Conservation (phyloP, 1,140 invertebrate species). For the Rhagoletis pomonella region DNA sequence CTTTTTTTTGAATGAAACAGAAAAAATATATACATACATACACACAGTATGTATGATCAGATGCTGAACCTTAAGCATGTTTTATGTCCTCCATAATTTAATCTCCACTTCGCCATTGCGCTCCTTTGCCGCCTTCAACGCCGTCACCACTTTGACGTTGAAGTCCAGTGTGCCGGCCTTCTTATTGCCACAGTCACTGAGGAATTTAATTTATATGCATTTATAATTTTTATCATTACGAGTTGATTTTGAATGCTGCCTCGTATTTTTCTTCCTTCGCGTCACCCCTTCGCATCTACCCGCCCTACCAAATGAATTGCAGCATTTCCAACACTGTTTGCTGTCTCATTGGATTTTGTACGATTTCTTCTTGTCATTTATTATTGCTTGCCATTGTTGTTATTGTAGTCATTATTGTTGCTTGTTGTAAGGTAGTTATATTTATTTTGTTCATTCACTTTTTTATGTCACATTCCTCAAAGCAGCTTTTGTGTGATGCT, state of each 20-base stretch:
- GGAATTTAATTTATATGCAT: slow-evolving; percentile 51
- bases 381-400: slow-evolving; percentile 12
- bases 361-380: slow-evolving; percentile 39
- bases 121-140: not conserved
- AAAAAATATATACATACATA: too few relatives aligned
- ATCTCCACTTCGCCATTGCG: not conserved
- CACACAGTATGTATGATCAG: too few relatives aligned
- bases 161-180: not conserved
- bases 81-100: not conserved
- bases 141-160: not conserved
- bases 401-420: slow-evolving; percentile 18
- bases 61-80: too few relatives aligned
- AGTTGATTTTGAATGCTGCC: slow-evolving; percentile 32
- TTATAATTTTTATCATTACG: slow-evolving; percentile 37
- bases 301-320: not conserved
- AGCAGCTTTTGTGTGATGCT: not conserved
- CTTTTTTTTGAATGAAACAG: too few relatives aligned
- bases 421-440: slow-evolving; percentile 17
- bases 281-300: not conserved
- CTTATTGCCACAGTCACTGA: not conserved
- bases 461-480: slow-evolving; percentile 15
- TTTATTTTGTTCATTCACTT: slow-evolving; percentile 17
- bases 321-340: slow-evolving; percentile 47
- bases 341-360: slow-evolving; percentile 48
- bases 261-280: slow-evolving; percentile 8